Base-by-base conservation (phyloP, 2,888 invertebrate species). In the Syrphus vitripennis region DNA sequence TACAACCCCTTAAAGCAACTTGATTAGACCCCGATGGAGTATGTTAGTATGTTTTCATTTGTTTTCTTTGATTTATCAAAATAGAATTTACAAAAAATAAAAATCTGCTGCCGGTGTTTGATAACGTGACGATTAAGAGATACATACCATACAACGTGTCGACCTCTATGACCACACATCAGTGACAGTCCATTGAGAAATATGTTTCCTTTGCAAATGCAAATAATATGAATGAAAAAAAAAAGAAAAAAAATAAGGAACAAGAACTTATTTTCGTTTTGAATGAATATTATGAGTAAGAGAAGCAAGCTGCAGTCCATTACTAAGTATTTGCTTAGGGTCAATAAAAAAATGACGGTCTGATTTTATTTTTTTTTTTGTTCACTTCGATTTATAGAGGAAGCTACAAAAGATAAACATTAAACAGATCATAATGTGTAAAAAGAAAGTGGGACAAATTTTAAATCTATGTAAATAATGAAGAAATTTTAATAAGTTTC, bases 171-270 rank as follows among this genome's bases (percentile, higher is more conserved):
- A 67, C 67, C 67, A 50, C 67, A 67, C 50, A 31, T 59, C 21
- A 67, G 67, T 34, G 67, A 67, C 67, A 67, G 67, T 67, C 67
- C 67, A 67, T 67, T 67, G 67, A 67, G 67, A 67, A 67, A 67
- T 34, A 12, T 26, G 16, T 24, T 67, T 50, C 50, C 24, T 34
- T 50, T 45, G 9, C 3, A 50, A 50, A 67, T 67, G 50, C 67
- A 67, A 67, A 67, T 50, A 21, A 34, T 34, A 34, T 12, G 14
- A 4, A 37, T 14, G 4, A 29, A 29, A 4, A 16, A 26, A 21
- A 1, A 24, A 24, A 6, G 2, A 55, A 48, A 50, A 67, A 67
- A 50, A 67, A 50, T 65, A 29, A 42, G 65, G 19, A 34, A 50
- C 31, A 21, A 24, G 67, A 65, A 16, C 29, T n/a, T 29, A 9